Conservation (phyloP, 1,140 invertebrate species). For the Ceratina australensis region DNA sequence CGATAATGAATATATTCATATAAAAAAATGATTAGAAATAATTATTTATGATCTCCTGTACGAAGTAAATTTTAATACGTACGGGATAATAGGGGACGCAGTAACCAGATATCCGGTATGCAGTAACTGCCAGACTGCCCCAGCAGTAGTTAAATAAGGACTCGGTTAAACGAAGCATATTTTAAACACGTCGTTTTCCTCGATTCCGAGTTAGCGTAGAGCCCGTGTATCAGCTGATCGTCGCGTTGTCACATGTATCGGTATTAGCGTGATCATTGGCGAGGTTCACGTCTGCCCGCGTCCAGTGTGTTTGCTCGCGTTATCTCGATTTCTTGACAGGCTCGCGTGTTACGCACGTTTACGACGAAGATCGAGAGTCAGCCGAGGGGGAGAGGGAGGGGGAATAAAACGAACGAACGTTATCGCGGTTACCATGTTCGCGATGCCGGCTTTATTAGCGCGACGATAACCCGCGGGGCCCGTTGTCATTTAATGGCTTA, state of each 20-base stretch:
- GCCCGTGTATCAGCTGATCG: conserved; percentile 8
- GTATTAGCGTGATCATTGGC: conserved; percentile 47
- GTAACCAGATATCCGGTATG: too few species aligned
- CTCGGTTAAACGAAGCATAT: too few species aligned
- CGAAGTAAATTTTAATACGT: too few species aligned
- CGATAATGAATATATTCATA: too few species aligned
- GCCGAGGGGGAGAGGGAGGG: not conserved
- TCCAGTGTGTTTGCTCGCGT: conserved; percentile 40
- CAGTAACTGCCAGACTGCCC: too few species aligned
- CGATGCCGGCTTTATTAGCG: conserved; percentile 64
- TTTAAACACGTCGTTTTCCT: not conserved
- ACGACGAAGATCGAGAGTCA: conserved; percentile 53
- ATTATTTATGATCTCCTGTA: too few species aligned
- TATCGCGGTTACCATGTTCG: conserved; percentile 59
- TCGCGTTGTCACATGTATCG: conserved; percentile 2
- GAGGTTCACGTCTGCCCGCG: conserved; percentile 17
- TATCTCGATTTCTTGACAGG: conserved; percentile 57
- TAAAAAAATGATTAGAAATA: too few species aligned
- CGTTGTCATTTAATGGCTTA: conserved; percentile 57
- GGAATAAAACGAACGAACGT: conserved; percentile 62
- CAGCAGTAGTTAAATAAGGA: too few species aligned
- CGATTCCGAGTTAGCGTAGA: not conserved
- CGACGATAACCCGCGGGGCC: conserved; percentile 61
- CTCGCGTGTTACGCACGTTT: conserved; percentile 56
- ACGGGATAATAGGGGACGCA: too few species aligned